A percentile compares a stretch with the other conserved stretches of the same genome.
phyloP scores from a whole-genome alignment of 2,888 invertebrate genomes.

The Noctua janthe region DNA sequence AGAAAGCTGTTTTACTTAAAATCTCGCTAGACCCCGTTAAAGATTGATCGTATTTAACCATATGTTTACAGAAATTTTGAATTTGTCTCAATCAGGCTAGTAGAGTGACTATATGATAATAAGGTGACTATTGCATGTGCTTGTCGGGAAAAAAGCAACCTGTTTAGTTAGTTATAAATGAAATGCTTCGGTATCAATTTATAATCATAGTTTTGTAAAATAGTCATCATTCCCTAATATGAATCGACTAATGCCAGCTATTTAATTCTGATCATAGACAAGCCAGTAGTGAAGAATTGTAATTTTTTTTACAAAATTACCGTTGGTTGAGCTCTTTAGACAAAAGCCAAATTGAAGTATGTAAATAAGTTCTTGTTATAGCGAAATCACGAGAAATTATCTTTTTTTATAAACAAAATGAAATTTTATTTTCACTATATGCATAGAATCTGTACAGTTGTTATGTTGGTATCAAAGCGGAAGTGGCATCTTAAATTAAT shows the following conservation, averaged over 20 bases:
- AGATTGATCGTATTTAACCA: too few species aligned
- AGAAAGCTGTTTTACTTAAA: neutral
- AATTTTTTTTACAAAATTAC: neutral
- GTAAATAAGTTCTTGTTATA: rapidly evolving
- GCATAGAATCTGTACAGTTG: neutral
- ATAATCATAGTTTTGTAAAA: neutral
- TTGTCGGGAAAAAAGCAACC: neutral
- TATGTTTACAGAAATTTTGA: too few species aligned
- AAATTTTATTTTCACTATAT: constrained; percentile 32
- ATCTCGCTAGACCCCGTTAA: too few species aligned
- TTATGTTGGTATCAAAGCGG: constrained; percentile 44
- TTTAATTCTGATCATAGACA: constrained; percentile 9
- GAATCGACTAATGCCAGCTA: constrained; percentile 22
- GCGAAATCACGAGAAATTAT: neutral
- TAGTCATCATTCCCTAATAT: neutral
- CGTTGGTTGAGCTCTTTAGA: neutral
- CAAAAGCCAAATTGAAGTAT: neutral
- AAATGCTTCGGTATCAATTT: neutral
- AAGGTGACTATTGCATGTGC: neutral
- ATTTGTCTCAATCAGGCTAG: neutral
- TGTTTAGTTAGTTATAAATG: neutral
- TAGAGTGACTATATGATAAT: too few species aligned
- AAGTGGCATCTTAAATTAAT: constrained; percentile 8
- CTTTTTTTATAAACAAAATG: neutral
- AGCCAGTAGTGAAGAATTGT: neutral